These are phyloP conservation scores for Antedon bifida DNA, from an alignment of 35 echinoderm and acorn worm genomes.

Conservation along the genomic window DNA sequence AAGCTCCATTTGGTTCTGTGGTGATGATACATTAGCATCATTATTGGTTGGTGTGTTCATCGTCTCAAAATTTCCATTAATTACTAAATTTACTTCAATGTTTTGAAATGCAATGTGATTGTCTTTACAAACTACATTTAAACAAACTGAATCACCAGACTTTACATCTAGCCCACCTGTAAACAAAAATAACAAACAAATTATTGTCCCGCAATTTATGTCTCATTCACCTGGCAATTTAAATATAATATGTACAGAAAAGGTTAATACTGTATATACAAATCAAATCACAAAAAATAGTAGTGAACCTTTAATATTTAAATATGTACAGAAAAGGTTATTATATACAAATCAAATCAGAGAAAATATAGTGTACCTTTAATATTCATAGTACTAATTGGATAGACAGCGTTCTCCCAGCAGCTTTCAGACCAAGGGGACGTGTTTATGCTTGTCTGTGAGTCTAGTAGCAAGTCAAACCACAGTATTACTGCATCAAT, in stretches of 20 bases:
- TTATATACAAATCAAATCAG: no score
- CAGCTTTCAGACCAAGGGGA: conserved; percentile 17
- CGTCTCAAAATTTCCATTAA: not conserved
- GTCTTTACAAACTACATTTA: not conserved
- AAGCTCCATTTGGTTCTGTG: no score
- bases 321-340: no score
- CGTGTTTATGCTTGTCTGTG: conserved; percentile 14
- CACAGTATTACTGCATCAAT: conserved; percentile 25
- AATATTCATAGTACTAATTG: conserved; percentile 2
- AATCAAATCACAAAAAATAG: no score
- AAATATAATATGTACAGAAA: no score
- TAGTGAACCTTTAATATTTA: no score
- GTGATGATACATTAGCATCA: no score
- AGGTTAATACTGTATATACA: no score
- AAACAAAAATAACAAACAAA: not conserved
- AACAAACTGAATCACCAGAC: not conserved
- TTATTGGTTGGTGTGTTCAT: no score
- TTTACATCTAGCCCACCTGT: not conserved
- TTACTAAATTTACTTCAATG: not conserved
- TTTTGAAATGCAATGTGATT: not conserved
- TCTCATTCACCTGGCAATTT: no score
- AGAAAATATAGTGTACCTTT: not conserved
- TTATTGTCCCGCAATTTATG: no score
- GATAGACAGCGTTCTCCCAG: conserved; percentile 52
- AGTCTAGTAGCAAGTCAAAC: conserved; percentile 35